Conservation (phyloP, 2,888 invertebrate genomes). For the Chouioia cunea region DNA sequence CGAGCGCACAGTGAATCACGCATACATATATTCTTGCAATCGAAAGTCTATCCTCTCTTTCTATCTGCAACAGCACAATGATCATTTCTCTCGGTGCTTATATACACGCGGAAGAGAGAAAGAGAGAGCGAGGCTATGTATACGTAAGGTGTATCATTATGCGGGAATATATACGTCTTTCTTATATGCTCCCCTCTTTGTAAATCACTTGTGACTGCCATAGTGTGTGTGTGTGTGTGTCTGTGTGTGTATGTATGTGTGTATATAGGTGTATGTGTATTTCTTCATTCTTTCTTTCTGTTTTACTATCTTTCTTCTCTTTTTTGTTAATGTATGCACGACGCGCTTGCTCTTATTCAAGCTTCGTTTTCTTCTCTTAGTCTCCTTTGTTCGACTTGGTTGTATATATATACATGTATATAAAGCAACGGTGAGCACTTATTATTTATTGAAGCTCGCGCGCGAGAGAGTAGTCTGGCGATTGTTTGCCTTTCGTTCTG, state of each 20-base stretch:
- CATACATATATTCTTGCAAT: no score
- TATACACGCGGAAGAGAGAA: constrained; percentile 9
- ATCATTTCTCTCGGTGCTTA: no score
- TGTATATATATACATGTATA: no score
- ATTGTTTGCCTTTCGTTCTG: no score
- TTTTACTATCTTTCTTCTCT: background rate
- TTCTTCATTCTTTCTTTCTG: background rate
- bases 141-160: background rate
- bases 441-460: constrained; percentile 23
- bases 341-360: no score
- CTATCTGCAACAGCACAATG: no score
- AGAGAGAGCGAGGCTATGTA: background rate
- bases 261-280: no score
- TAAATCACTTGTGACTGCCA: constrained; percentile 22
- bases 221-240: background rate
- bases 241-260: no score
- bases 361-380: background rate
- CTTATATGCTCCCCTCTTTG: constrained; percentile 18
- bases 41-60: no score
- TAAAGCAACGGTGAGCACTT: constrained; percentile 13
- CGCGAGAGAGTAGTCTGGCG: background rate
- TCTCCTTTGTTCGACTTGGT: constrained; percentile 27
- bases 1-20: no score
- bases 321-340: no score
- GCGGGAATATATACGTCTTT: constrained; percentile 12